Conservation (phyloP, 2,797 vertebrate species). For the Odontamblyopus lacepedii region DNA sequence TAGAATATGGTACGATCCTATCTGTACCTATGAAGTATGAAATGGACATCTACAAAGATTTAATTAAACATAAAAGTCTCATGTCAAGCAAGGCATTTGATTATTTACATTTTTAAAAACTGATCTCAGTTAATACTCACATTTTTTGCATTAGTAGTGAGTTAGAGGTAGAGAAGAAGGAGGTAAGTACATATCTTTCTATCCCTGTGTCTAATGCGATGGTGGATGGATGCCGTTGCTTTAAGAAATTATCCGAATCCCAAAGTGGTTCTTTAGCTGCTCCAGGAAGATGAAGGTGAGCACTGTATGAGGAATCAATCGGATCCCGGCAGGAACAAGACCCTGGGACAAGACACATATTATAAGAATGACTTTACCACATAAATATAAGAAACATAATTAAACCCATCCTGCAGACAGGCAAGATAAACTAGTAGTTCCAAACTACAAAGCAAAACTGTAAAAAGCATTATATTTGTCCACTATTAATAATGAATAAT, state of each 20-base stretch:
- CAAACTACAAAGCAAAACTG: background rate
- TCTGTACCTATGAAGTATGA: background rate
- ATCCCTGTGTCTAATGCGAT: conserved; percentile 1
- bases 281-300: conserved; percentile 96
- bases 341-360: conserved; percentile 76
- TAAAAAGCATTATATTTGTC: background rate
- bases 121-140: background rate
- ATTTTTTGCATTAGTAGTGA: conserved; percentile 7
- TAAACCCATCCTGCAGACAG: background rate
- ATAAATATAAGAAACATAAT: background rate
- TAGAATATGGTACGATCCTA: background rate
- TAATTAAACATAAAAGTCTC: background rate
- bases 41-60: conserved; percentile 16
- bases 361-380: background rate
- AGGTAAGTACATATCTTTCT: conserved; percentile 10
- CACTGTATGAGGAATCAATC: conserved; percentile 91
- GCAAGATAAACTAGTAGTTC: background rate
- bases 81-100: background rate
- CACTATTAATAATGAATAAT: too few species aligned
- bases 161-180: conserved; percentile 39
- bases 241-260: conserved; percentile 83
- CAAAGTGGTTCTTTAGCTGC: conserved; percentile 91
- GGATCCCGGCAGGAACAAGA: conserved; percentile 90
- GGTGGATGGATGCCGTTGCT: conserved; percentile 33
- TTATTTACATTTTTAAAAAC: background rate